Conservation (phyloP, 2,797 vertebrate species). For the Crypturellus tataupa region DNA sequence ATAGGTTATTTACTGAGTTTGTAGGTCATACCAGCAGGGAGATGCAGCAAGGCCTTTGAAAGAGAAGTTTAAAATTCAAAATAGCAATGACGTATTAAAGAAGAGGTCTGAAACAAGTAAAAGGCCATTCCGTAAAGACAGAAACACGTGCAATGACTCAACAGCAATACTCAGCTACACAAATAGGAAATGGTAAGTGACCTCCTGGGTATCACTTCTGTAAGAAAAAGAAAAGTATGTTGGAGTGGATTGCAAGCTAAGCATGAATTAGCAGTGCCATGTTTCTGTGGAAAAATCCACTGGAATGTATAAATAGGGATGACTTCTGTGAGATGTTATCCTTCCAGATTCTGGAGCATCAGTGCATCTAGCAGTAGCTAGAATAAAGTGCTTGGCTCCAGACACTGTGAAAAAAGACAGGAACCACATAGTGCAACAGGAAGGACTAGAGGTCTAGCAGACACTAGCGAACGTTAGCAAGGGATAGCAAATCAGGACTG, state of each 20-base stretch:
- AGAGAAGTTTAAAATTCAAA: neutral
- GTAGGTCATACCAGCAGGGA: neutral
- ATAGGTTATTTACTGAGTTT: neutral
- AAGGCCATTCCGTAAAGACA: neutral
- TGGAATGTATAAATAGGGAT: neutral
- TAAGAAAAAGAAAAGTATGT: neutral
- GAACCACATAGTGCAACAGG: neutral
- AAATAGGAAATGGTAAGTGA: neutral
- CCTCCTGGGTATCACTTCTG: neutral
- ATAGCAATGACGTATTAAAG: rapidly evolving
- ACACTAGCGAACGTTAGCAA: neutral
- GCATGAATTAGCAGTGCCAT: neutral
- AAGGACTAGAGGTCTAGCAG: neutral
- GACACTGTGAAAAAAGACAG: neutral
- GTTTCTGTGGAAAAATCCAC: neutral
- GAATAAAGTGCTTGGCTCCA: neutral
- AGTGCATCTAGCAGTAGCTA: neutral
- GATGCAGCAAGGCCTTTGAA: neutral
- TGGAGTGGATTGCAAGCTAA: neutral
- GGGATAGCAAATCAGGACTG: neutral
- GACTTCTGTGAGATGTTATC: neutral
- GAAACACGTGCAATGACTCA: neutral
- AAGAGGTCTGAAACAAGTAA: neutral
- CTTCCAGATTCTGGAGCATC: neutral
- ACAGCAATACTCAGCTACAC: neutral